Conservation (phyloP, 1,140 invertebrate genomes). For the Rhysida immarginata region DNA sequence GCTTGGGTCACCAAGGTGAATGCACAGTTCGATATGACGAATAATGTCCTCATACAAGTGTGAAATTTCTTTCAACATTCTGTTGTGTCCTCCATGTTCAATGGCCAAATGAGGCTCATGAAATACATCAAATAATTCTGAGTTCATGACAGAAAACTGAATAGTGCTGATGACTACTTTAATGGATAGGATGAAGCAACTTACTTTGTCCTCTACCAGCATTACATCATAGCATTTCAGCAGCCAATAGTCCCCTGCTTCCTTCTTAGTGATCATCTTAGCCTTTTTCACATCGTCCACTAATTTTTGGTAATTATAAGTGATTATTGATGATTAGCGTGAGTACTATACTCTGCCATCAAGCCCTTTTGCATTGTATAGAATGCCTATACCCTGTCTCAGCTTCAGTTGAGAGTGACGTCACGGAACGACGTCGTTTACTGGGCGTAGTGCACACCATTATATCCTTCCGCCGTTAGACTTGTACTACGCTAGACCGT, state of each 20-base stretch:
- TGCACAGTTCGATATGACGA: conserved; percentile 5
- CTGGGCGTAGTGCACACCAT: too few species aligned
- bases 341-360: too few species aligned
- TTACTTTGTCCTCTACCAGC: not conserved
- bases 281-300: not conserved
- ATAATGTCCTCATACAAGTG: conserved; percentile 3
- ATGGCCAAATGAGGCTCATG: conserved; percentile 7
- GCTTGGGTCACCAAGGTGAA: not conserved
- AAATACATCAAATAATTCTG: conserved; percentile 7
- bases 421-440: too few species aligned
- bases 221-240: not conserved
- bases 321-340: too few species aligned
- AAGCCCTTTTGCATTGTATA: too few species aligned
- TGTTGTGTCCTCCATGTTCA: not conserved
- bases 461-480: too few species aligned
- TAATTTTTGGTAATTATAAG: not conserved
- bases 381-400: too few species aligned
- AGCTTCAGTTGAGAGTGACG: too few species aligned
- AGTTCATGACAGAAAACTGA: not conserved
- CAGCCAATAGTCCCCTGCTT: conserved; percentile 7
- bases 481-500: too few species aligned
- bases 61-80: conserved; percentile 10
- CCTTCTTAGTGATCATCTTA: not conserved
- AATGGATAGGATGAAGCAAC: conserved; percentile 4
- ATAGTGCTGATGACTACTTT: conserved; percentile 6